phyloP scores from a whole-genome alignment of 2,113 vertebrate species.

The Alethe castanea region DNA sequence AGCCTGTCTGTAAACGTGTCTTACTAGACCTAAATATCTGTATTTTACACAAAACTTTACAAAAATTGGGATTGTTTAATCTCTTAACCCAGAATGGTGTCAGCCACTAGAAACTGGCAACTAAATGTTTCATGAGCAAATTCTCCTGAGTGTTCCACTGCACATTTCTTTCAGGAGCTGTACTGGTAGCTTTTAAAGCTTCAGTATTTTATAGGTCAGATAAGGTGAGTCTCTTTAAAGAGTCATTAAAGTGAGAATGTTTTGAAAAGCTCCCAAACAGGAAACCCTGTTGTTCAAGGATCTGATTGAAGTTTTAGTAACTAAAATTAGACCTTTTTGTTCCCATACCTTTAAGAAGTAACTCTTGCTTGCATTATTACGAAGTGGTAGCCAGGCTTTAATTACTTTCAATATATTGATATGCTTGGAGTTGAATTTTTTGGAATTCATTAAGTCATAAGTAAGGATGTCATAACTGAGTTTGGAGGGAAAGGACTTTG shows the following conservation, averaged over 20 bases:
- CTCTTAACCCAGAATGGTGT: background rate
- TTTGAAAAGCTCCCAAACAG: slow-evolving; percentile 55
- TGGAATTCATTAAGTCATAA: background rate
- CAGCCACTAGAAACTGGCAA: background rate
- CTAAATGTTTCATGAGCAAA: background rate
- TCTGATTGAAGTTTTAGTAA: slow-evolving; percentile 11
- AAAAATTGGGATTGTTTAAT: background rate
- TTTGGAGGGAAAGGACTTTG: background rate
- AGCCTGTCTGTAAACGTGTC: background rate
- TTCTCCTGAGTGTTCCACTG: background rate
- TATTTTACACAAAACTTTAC: background rate
- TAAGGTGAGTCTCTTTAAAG: slow-evolving; percentile 38
- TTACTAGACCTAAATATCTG: background rate
- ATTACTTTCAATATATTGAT: background rate
- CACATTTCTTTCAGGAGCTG: background rate
- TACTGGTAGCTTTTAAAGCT: background rate
- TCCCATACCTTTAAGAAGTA: background rate
- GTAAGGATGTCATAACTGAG: background rate
- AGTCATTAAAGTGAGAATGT: slow-evolving; percentile 44
- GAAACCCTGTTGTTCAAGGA: slow-evolving; percentile 24
- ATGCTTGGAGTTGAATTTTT: background rate
- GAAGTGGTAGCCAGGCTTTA: background rate
- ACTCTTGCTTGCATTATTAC: background rate
- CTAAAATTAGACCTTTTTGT: background rate
- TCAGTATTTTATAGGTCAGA: background rate